phyloP scores from a whole-genome alignment of 23 tunicate genomes.

The Trididemnum clinides region DNA sequence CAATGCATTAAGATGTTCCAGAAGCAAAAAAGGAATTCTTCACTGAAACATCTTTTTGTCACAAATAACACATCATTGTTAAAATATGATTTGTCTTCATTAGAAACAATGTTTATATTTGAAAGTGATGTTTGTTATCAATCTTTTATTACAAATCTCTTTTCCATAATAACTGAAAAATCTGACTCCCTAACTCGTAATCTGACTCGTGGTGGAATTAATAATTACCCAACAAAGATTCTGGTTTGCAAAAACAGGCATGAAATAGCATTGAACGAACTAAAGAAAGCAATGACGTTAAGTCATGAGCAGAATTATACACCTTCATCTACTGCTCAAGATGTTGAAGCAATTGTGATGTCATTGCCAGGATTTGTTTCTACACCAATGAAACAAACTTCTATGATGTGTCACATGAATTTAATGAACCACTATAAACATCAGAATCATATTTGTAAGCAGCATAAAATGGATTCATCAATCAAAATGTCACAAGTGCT shows the following conservation, averaged over 20 bases:
- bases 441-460: background rate
- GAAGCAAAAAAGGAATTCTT: slow-evolving; percentile 40
- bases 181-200: background rate
- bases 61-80: background rate
- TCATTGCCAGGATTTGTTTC: background rate
- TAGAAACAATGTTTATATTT: background rate
- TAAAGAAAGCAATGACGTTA: background rate
- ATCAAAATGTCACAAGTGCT: background rate
- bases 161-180: slow-evolving; percentile 43
- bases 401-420: background rate
- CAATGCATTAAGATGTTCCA: slow-evolving; percentile 21
- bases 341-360: background rate
- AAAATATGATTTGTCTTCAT: background rate
- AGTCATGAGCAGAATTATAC: background rate
- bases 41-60: slow-evolving; percentile 38
- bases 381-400: background rate
- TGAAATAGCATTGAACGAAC: slow-evolving; percentile 24
- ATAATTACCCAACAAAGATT: background rate
- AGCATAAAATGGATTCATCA: background rate
- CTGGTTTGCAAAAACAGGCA: slow-evolving; percentile 41
- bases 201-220: background rate
- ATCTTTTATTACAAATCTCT: slow-evolving; percentile 40
- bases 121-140: slow-evolving; percentile 64
- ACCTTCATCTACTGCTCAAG: background rate
- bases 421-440: background rate